These are phyloP conservation scores for Aspidiotus rigidus DNA, from an alignment of 2,888 invertebrate genomes.

Conservation along the genomic window DNA sequence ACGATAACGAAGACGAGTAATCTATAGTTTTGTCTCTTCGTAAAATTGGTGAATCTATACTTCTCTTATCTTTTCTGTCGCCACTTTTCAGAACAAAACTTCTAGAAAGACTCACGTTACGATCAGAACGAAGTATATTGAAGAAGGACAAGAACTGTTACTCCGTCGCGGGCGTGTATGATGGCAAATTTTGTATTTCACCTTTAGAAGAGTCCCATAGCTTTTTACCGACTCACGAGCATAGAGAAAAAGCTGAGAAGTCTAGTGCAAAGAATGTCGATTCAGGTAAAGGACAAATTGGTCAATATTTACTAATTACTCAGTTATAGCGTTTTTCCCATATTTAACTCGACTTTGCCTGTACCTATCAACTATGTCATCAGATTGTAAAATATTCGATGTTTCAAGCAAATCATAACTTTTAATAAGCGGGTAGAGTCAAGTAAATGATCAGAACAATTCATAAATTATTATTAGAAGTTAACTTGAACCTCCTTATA, in stretches of 20 bases:
- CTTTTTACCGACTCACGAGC: slow-evolving; percentile 23
- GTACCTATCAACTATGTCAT: no score
- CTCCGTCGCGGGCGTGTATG: slow-evolving; percentile 15
- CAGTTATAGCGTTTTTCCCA: no score
- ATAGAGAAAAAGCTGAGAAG: slow-evolving; percentile 13
- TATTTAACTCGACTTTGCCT: no score
- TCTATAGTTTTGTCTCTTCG: no score
- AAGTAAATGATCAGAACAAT: no score
- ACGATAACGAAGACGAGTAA: slow-evolving; percentile 2
- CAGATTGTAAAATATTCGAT: no score
- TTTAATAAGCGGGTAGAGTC: no score
- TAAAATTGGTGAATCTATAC: background rate
- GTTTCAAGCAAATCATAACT: no score
- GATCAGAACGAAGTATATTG: slow-evolving; percentile 21
- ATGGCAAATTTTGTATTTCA: slow-evolving; percentile 27
- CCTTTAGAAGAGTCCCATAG: slow-evolving; percentile 21
- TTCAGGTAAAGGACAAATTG: background rate
- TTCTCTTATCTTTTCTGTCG: background rate
- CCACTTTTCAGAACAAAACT: slow-evolving; percentile 2
- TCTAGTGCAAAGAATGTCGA: background rate
- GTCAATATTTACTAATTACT: no score
- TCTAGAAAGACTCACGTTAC: slow-evolving; percentile 19
- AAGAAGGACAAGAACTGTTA: slow-evolving; percentile 24
- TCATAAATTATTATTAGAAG: no score
- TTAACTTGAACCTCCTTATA: no score